Evolutionary conservation across 2,888 invertebrate species (phyloP), one percentile per base, ranked within the genome.

Genomic region (Phrixothrix hirtus): DNA sequence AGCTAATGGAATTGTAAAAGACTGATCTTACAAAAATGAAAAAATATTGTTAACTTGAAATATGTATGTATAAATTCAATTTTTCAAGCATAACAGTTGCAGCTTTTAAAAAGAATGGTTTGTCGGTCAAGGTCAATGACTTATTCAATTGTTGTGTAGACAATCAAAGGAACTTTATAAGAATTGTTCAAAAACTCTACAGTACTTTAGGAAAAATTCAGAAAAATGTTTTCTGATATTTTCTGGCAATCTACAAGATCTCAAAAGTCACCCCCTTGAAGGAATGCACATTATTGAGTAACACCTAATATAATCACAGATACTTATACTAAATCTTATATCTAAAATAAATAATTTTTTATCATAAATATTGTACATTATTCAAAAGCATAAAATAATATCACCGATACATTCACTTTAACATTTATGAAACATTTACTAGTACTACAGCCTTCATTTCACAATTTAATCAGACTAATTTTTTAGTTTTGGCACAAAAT

Each of bases 241-340:
- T n/a, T n/a, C n/a, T n/a, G n/a, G n/a, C n/a, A n/a, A n/a, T n/a
- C n/a, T n/a, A n/a, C n/a, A n/a, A n/a, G n/a, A n/a, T n/a, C n/a
- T n/a, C n/a, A n/a, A n/a, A n/a, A n/a, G n/a, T n/a, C n/a, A n/a
- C n/a, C n/a, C n/a, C n/a, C n/a, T n/a, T n/a, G n/a, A n/a, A 41
- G 48, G 48, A 48, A 48, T 48, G 48, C n/a, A n/a, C n/a, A n/a
- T n/a, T n/a, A n/a, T 48, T 48, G 31, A 26, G 41, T 29, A 41
- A 15, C 41, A 38, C 47, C 32, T 48, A 35, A 30, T 3, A 29
- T 43, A 43, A 48, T 48, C 48, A 48, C 48, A 48, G 46, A 47
- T 32, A 32, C 39, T 47, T 47, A 41, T 15, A 41, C 30, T n/a
- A 37, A 31, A 26, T 26, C 14, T 25, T 27, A 41, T 41, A 41